Conservation (phyloP, 37 sponge, comb jelly and placozoan species). For the Diacarnus erythraeanus region DNA sequence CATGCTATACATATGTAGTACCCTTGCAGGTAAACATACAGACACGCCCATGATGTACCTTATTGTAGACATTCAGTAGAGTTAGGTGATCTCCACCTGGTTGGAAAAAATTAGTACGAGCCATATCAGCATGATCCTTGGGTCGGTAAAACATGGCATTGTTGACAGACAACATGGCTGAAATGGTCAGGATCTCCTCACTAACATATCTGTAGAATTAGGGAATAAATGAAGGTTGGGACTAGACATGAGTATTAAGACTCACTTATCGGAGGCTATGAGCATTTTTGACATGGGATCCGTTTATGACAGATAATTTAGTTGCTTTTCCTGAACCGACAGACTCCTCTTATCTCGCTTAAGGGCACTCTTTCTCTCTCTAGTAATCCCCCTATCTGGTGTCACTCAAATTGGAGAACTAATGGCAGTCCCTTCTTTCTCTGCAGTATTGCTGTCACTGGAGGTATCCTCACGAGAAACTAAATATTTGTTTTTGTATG, state of each 20-base stretch:
- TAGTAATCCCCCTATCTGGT: constrained; percentile 1
- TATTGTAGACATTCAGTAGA: constrained; percentile 95
- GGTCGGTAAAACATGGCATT: constrained; percentile 99
- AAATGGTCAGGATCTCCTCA: constrained; percentile 96
- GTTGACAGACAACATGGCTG: constrained; percentile 98
- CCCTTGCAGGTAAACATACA: no score
- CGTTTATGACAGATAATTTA: constrained; percentile 32
- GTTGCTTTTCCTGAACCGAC: not conserved
- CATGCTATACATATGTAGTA: no score
- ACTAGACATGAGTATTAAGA: no score
- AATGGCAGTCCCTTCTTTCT: not conserved
- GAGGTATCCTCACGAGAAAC: not conserved
- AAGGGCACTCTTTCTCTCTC: not conserved
- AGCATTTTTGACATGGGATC: constrained; percentile 99
- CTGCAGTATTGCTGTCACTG: not conserved
- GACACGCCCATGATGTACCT: no score
- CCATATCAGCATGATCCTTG: constrained; percentile 98
- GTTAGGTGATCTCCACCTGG: constrained; percentile 99
- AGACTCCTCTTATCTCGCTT: not conserved
- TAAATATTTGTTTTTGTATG: not conserved
- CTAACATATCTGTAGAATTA: constrained; percentile 83
- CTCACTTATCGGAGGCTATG: constrained; percentile 94
- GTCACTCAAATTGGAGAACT: constrained; percentile 38
- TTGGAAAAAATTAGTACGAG: constrained; percentile 93
- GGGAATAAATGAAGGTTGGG: no score